Base-by-base conservation (phyloP, 92 coral and sea anemone genomes). In the Bergia sp. region DNA sequence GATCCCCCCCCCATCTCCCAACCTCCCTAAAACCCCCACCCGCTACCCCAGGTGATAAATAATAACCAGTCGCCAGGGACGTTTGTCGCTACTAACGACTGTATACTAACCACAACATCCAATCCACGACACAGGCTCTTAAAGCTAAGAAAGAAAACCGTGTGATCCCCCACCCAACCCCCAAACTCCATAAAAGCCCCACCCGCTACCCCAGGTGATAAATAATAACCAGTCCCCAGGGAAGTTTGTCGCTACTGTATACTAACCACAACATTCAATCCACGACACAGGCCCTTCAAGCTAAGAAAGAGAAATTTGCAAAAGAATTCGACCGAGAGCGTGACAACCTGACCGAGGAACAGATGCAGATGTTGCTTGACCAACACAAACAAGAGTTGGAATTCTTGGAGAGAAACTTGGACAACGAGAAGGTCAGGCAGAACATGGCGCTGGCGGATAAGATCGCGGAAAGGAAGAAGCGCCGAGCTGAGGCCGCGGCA, bases 351-450 rank as follows among this genome's bases (percentile, higher is more conserved):
- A 92, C 98, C 1, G 93, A 97, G 42, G 99, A 97, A 36, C 94
- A 97, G 74, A 91, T 95, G 16, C 94, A 97, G 41, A 82, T 86
- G 72, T 91, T 97, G 42, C 91, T 97, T 71, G 98, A 91, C 50
- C 98, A 97, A 40, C 99, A 97, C 89, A 91, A 77, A 15, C 97
- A 95, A 82, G 94, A 94, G 84, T 47, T 95, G 85, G 99, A 97
- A 87, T 90, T 93, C 73, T 87, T 97, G 90, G 94, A 94, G 81
- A 91, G 97, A 66, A 97, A 94, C 82, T 91, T 97, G 83, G 98
- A 97, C 85, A 93, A 93, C 5, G 99, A 97, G 82, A 97, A 94
- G 89, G 92, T 88, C 45, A 89, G 99, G 80, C 99, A 97, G 89
- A 57, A 91, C 75, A 89, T 92, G 75, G 92, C 99, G 16, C 91